phyloP scores from a whole-genome alignment of 2,888 invertebrate species.

The Cylloceria caligata region DNA sequence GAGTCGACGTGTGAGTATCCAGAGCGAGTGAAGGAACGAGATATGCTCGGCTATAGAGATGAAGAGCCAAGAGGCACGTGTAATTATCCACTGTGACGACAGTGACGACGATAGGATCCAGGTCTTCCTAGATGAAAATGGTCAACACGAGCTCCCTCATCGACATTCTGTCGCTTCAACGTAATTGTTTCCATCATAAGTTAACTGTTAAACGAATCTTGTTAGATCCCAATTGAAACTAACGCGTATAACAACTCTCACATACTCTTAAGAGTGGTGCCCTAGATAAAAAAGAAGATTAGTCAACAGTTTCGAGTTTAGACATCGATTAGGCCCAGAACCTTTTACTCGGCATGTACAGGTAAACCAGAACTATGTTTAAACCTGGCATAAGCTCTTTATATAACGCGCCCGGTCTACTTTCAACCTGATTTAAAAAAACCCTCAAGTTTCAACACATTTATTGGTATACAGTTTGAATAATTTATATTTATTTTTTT shows the following conservation, averaged over 20 bases:
- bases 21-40: conserved; percentile 36
- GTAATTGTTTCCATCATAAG: conserved; percentile 72
- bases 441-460: neutral
- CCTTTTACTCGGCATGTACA: neutral
- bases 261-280: neutral
- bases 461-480: neutral
- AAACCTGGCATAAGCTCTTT: neutral
- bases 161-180: conserved; percentile 66
- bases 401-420: neutral
- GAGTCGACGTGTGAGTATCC: conserved; percentile 61
- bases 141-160: conserved; percentile 62
- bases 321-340: conserved; percentile 13
- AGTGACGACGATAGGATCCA: conserved; percentile 4
- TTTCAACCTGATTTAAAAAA: neutral
- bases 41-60: conserved; percentile 17
- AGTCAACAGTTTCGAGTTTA: conserved; percentile 28
- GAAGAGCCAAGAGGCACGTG: neutral
- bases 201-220: conserved; percentile 65
- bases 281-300: too few relatives aligned
- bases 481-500: neutral
- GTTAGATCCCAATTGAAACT: conserved; percentile 66
- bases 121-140: conserved; percentile 67
- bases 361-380: neutral
- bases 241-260: conserved; percentile 30
- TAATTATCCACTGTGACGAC: conserved; percentile 44